Conservation (phyloP, 2,113 vertebrate species). For the Pseudonaja textilis region DNA sequence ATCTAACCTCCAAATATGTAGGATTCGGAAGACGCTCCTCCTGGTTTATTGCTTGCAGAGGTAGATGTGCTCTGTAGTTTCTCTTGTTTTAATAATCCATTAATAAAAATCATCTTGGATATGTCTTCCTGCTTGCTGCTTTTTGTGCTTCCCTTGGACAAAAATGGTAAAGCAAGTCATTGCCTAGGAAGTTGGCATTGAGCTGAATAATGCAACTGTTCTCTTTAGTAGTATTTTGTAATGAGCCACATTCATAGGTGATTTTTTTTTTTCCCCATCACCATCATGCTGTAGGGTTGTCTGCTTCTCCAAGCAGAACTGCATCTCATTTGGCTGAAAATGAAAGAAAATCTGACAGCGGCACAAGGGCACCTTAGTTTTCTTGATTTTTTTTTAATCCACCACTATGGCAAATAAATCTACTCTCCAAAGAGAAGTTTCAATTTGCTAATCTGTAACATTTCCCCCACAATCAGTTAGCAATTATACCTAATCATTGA, state of each 20-base stretch:
- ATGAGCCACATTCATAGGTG: conserved; percentile 51
- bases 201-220: conserved; percentile 40
- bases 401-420: conserved; percentile 20
- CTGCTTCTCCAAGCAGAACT: conserved; percentile 37
- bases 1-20: neutral
- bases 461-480: neutral
- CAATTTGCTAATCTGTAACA: neutral
- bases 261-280: conserved; percentile 22
- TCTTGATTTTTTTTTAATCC: fast-evolving
- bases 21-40: neutral
- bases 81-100: neutral
- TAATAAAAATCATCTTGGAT: conserved; percentile 33
- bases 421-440: neutral
- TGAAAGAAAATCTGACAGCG: conserved; percentile 15
- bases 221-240: conserved; percentile 59
- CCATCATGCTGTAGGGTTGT: conserved; percentile 27
- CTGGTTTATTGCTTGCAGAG: neutral
- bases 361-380: neutral
- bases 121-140: conserved; percentile 41
- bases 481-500: neutral
- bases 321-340: conserved; percentile 15
- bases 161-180: conserved; percentile 45
- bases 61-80: neutral
- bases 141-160: conserved; percentile 27
- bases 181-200: conserved; percentile 53